Evolutionary conservation across 1,140 invertebrate species (phyloP), one percentile per base, ranked within the genome.

Genomic region (Bombus turneri): DNA sequence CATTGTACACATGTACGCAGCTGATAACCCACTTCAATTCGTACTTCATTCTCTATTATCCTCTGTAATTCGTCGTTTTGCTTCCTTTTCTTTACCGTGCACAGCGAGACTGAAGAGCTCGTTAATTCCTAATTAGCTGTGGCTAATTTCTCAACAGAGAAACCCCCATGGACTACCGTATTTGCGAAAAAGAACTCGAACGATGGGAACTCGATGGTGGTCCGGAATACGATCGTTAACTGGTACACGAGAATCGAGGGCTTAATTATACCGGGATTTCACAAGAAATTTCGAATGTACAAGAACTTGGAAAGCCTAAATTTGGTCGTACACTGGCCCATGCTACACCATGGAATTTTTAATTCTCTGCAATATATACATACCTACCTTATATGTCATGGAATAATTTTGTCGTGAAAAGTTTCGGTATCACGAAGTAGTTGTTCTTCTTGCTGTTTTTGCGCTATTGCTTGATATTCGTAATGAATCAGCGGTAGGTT

Each of bases 261-360:
- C 18, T 5, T 47, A 47, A 75, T 75, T 25, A 78, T 53, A 28
- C 69, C 53, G 18, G 18, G n/a, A 39, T 39, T 72, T 41, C 8
- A 53, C 37, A 85, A 85, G 83, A 80, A 80, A 85, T 72, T 80
- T 64, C 68, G 68, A 39, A 34, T 37, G 18, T 25, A 47, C 41
- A 86, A 86, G 53, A 86, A 86, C 80, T 34, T 43, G 79, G 6
- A 57, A 68, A 66, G 80, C 72, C 84, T 82, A 74, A 82, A 86
- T 86, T 82, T 86, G 80, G 80, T 69, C 79, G 15, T 69, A 22
- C 31, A 12, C 34, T 43, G 41, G 59, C 15, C 62, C 41, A 22
- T 31, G 31, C 18, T 47, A n/a, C 12, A 3, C 13, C 25, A 18
- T 18, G 43, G 43, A 37, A 69, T 59, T 62, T 69, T 71, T 43